Evolutionary conservation across 2,888 invertebrate genomes (phyloP).

Genomic region (Nemotelus pantherinus): DNA sequence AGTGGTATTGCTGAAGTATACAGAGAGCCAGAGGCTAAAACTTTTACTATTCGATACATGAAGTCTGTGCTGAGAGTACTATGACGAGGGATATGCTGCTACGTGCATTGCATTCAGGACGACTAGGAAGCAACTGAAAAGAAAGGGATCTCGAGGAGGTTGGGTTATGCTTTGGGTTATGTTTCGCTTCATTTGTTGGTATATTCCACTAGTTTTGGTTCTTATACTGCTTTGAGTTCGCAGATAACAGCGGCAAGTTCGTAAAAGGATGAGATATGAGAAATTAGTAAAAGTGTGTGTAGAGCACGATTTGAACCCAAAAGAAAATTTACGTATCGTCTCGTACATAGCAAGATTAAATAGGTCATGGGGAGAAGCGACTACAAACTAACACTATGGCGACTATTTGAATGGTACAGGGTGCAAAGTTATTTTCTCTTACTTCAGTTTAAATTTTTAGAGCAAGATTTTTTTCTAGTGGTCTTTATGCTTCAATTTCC

Average conservation of each 20-base stretch:
- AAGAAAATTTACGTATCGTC: background rate
- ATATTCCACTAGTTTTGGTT: too few species aligned
- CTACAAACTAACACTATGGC: conserved; percentile 2
- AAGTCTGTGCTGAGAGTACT: conserved; percentile 12
- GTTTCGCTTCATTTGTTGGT: background rate
- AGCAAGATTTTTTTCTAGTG: too few species aligned
- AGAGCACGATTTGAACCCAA: conserved; percentile 7
- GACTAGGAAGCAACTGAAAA: background rate
- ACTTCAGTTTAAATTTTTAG: too few species aligned
- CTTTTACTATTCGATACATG: conserved; percentile 33
- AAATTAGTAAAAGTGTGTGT: conserved; percentile 4
- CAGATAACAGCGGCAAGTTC: too few species aligned
- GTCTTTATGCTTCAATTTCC: too few species aligned
- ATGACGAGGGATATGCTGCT: conserved; percentile 5
- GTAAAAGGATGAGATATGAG: conserved; percentile 6
- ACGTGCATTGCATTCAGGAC: conserved; percentile 28
- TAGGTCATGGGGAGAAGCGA: conserved; percentile 35
- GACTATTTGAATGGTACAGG: background rate
- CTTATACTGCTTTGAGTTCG: too few species aligned
- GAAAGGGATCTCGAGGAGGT: background rate
- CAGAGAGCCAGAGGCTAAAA: background rate
- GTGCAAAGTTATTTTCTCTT: too few species aligned
- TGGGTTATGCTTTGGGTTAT: background rate
- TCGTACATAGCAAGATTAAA: conserved; percentile 33
- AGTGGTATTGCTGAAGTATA: too few species aligned